Evolutionary conservation across 2,113 vertebrate genomes (phyloP).

Genomic region (Gallinago paraguaiae): DNA sequence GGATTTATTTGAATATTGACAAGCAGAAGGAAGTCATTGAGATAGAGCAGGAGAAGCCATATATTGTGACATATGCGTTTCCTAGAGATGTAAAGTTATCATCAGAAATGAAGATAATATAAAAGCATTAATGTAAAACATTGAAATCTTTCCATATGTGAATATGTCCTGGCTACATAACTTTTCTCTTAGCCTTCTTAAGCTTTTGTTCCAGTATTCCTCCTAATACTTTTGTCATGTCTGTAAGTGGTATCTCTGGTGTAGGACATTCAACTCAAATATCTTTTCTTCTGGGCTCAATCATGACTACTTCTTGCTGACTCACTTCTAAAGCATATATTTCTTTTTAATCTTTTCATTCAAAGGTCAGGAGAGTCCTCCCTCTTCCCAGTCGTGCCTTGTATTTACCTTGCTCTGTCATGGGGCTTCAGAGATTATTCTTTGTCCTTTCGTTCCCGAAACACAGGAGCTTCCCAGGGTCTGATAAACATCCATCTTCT

Average conservation of each 20-base stretch:
- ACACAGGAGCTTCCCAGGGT: background rate
- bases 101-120: background rate
- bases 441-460: background rate
- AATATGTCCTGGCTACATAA: background rate
- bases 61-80: background rate
- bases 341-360: background rate
- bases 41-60: background rate
- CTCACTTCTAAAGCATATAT: background rate
- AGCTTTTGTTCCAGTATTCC: background rate
- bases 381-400: background rate
- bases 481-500: background rate
- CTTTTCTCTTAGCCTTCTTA: background rate
- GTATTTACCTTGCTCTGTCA: background rate
- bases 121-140: background rate
- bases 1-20: background rate
- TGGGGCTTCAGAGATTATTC: background rate
- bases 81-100: background rate
- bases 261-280: background rate
- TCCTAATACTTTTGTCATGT: background rate
- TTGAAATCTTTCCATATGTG: background rate
- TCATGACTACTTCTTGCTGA: background rate
- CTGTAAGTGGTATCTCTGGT: background rate
- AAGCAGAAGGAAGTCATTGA: background rate
- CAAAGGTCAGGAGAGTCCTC: background rate
- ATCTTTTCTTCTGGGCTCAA: background rate